Percentiles rank a stretch among this genome's conserved stretches.
Conservation (phyloP, 2,113 vertebrate genomes). For the Mohoua ochrocephala region DNA sequence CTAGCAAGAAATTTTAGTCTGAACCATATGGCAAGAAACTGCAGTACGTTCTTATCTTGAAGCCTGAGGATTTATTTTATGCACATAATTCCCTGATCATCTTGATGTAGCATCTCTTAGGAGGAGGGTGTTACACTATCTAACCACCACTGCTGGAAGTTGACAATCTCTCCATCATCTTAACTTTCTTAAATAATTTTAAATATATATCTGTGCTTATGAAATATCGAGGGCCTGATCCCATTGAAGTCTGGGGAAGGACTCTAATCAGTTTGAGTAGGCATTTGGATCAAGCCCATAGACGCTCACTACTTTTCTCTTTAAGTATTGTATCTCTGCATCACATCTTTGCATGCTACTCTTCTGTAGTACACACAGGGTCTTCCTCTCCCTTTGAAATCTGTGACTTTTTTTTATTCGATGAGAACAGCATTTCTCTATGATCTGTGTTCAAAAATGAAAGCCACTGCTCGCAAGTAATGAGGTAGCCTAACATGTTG, state of each 20-base stretch:
- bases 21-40: slow-evolving; percentile 43
- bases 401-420: not conserved
- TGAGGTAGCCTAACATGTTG: not conserved
- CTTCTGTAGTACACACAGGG: not conserved
- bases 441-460: not conserved
- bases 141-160: slow-evolving; percentile 60
- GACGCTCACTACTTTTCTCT: not conserved
- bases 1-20: slow-evolving; percentile 61
- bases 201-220: slow-evolving; percentile 49
- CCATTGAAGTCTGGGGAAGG: slow-evolving; percentile 46
- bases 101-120: slow-evolving; percentile 43
- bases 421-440: not conserved
- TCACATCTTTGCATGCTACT: slow-evolving; percentile 19
- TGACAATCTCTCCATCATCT: slow-evolving; percentile 58
- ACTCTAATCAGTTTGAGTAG: slow-evolving; percentile 21
- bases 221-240: slow-evolving; percentile 36
- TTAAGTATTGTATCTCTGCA: slow-evolving; percentile 12
- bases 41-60: slow-evolving; percentile 21
- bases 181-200: slow-evolving; percentile 69
- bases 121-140: slow-evolving; percentile 48
- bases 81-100: slow-evolving; percentile 58
- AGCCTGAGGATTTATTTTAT: slow-evolving; percentile 59
- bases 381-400: slow-evolving; percentile 43
- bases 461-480: not conserved
- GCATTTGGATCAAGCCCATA: slow-evolving; percentile 31